Evolutionary conservation across 2,888 invertebrate genomes (phyloP).

Genomic region (Morpho helenor): DNA sequence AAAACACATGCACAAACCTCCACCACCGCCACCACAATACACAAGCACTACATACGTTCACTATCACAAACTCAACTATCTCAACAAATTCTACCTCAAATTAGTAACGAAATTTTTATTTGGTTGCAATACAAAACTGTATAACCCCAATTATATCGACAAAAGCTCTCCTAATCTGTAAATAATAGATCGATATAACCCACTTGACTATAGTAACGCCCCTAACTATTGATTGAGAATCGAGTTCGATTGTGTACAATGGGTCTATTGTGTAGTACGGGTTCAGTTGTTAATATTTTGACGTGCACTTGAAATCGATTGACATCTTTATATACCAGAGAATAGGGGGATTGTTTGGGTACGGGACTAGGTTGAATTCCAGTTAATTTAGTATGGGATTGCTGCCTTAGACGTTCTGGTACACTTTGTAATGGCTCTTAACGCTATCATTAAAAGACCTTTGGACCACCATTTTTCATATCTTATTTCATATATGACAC

Average conservation of each 20-base stretch:
- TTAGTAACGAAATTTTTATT: slow-evolving; percentile 4
- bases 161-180: slow-evolving; percentile 33
- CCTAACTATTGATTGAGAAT: slow-evolving; percentile 40
- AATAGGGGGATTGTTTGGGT: neutral
- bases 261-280: slow-evolving; percentile 13
- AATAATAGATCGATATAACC: slow-evolving; percentile 32
- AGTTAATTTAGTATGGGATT: slow-evolving; percentile 26
- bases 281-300: slow-evolving; percentile 22
- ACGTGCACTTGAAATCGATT: slow-evolving; percentile 22
- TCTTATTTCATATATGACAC: too few species aligned
- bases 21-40: too few species aligned
- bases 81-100: too few species aligned
- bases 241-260: slow-evolving; percentile 20
- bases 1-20: too few species aligned
- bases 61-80: too few species aligned
- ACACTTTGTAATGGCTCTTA: too few species aligned
- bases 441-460: too few species aligned
- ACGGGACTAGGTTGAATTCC: slow-evolving; percentile 16
- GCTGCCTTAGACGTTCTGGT: too few species aligned
- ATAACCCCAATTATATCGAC: slow-evolving; percentile 39
- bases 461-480: too few species aligned
- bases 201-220: slow-evolving; percentile 59
- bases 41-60: too few species aligned
- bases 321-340: neutral
- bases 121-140: slow-evolving; percentile 23